Percentiles rank a stretch among this genome's conserved stretches.
Conservation (phyloP, 1,140 invertebrate genomes). For the Lutraria rhynchaena region DNA sequence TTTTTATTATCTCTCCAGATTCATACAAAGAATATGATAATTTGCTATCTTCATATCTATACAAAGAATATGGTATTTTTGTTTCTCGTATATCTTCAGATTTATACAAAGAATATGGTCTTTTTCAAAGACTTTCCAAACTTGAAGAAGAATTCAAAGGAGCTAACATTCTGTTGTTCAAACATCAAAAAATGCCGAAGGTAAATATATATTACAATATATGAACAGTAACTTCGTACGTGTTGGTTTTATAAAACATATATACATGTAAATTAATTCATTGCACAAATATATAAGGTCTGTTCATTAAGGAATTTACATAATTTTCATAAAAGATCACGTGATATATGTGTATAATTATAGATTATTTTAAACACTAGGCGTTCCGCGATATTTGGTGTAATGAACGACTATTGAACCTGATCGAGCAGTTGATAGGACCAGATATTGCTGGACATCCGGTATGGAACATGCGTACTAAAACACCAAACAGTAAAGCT, state of each 20-base stretch:
- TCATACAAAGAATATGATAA: not conserved
- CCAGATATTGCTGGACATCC: slow-evolving; percentile 77
- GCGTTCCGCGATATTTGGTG: slow-evolving; percentile 73
- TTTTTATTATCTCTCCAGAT: not conserved
- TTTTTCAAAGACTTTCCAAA: slow-evolving; percentile 75
- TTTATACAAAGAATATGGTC: slow-evolving; percentile 74
- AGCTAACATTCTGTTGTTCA: slow-evolving; percentile 76
- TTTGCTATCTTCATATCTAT: slow-evolving; percentile 73
- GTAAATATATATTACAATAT: no score
- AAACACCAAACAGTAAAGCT: slow-evolving; percentile 72
- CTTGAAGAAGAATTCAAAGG: slow-evolving; percentile 79
- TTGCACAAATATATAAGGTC: no score
- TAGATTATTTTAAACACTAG: slow-evolving; percentile 27
- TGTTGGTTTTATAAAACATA: no score
- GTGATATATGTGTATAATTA: not conserved
- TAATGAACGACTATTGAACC: slow-evolving; percentile 72
- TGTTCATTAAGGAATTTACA: no score
- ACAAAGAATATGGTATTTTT: slow-evolving; percentile 40
- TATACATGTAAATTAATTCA: not conserved
- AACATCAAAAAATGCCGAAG: slow-evolving; percentile 74
- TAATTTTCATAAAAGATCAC: no score
- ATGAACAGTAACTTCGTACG: no score
- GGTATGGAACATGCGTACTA: slow-evolving; percentile 79
- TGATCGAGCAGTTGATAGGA: slow-evolving; percentile 77
- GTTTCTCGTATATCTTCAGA: no score